Conservation (phyloP, 1,140 invertebrate genomes). For the Zaprionus gabonicus region DNA sequence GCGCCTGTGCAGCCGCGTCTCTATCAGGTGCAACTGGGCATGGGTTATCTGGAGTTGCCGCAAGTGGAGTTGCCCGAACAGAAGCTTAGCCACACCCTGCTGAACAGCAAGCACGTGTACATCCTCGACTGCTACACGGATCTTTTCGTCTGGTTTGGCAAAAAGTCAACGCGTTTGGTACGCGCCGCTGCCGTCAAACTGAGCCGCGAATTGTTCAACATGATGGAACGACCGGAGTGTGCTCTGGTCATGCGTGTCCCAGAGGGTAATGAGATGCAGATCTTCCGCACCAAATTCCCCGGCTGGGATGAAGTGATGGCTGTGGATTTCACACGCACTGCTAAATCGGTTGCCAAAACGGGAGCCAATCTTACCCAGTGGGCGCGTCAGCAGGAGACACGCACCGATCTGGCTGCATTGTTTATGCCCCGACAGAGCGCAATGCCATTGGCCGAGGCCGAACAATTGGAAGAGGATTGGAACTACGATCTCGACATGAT, state of each 20-base stretch:
- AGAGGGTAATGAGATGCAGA: constrained; percentile 93
- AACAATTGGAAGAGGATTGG: constrained; percentile 96
- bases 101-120: constrained; percentile 98
- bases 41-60: constrained; percentile 99
- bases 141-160: constrained; percentile 99
- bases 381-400: constrained; percentile 95
- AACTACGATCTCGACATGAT: constrained; percentile 98
- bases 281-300: constrained; percentile 98
- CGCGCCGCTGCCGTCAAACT: constrained; percentile 98
- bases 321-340: constrained; percentile 99
- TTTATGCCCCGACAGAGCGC: constrained; percentile 97
- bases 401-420: constrained; percentile 95
- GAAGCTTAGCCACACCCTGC: constrained; percentile 89
- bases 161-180: constrained; percentile 98
- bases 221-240: constrained; percentile 95
- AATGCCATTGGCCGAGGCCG: constrained; percentile 94
- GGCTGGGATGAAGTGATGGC: constrained; percentile 99
- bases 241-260: constrained; percentile 95
- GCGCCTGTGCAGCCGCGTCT: constrained; percentile 91
- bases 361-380: constrained; percentile 98
- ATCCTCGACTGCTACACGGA: constrained; percentile 98
- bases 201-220: constrained; percentile 96
- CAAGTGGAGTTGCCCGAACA: constrained; percentile 95
- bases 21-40: constrained; percentile 98
- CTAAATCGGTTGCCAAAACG: constrained; percentile 97